Percentiles rank a stretch among this genome's conserved stretches.
These are phyloP conservation scores for Intellagama lesueurii DNA, from an alignment of 2,797 vertebrate species.

Conservation along the genomic window DNA sequence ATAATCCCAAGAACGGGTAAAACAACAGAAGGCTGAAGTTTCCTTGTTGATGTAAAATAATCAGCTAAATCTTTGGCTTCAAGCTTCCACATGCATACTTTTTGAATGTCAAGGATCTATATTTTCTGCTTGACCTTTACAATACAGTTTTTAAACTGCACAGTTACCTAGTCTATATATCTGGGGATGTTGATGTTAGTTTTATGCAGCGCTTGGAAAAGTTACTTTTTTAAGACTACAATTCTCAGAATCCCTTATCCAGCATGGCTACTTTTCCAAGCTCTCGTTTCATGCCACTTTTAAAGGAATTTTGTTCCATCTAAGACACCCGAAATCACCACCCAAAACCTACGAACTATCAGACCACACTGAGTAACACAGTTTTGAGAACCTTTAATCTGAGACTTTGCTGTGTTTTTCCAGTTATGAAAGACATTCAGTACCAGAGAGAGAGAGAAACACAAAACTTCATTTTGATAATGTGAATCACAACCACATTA, in stretches of 20 bases:
- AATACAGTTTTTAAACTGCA: background rate
- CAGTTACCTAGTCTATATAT: no score
- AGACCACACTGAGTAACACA: background rate
- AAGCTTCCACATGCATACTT: no score
- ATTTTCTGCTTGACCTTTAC: background rate
- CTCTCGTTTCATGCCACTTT: background rate
- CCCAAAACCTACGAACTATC: background rate
- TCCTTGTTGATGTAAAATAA: background rate
- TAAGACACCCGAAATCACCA: no score
- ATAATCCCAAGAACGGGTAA: background rate
- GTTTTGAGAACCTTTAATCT: background rate
- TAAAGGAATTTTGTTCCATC: background rate
- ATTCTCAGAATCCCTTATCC: background rate
- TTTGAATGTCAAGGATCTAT: background rate
- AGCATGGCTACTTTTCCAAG: background rate
- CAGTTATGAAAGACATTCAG: background rate
- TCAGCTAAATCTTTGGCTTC: no score
- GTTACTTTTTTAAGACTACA: no score
- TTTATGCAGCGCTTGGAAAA: no score
- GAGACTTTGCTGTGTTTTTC: background rate
- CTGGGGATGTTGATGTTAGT: no score
- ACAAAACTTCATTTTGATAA: background rate
- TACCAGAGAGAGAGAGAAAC: background rate
- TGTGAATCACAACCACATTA: background rate
- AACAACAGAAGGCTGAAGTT: background rate